Evolutionary conservation across 2,888 invertebrate genomes (phyloP).

Genomic region (Ditula angustiorana): DNA sequence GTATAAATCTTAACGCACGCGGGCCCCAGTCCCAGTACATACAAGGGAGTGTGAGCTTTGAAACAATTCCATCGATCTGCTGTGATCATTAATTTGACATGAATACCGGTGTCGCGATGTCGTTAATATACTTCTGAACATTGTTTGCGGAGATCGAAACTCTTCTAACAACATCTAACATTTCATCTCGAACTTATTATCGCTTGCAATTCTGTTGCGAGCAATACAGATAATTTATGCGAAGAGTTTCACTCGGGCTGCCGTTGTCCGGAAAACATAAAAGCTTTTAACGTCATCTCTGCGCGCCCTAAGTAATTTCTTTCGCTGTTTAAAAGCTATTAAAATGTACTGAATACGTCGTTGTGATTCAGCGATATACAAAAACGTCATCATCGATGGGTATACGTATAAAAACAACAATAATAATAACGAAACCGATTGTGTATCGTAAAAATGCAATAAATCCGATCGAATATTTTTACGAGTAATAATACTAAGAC

Average conservation of each 20-base stretch:
- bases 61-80: conserved; percentile 29
- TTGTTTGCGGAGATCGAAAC: conserved; percentile 25
- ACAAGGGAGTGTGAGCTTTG: neutral
- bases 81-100: conserved; percentile 25
- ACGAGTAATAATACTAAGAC: neutral
- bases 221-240: conserved; percentile 47
- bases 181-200: conserved; percentile 34
- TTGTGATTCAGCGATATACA: conserved; percentile 48
- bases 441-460: neutral
- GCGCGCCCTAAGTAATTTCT: conserved; percentile 58
- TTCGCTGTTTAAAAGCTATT: conserved; percentile 63
- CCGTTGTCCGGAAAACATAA: conserved; percentile 71
- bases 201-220: conserved; percentile 41
- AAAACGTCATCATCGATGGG: conserved; percentile 51
- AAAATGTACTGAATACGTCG: conserved; percentile 57
- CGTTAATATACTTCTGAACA: conserved; percentile 18
- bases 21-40: neutral
- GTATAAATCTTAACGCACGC: conserved; percentile 25
- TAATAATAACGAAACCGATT: conserved; percentile 1
- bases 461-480: neutral
- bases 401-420: neutral
- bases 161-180: conserved; percentile 23
- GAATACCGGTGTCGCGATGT: conserved; percentile 13
- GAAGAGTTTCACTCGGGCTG: conserved; percentile 53
- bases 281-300: conserved; percentile 69